Evolutionary conservation across 2,797 vertebrate species (phyloP).

Genomic region (Iguana delicatissima): DNA sequence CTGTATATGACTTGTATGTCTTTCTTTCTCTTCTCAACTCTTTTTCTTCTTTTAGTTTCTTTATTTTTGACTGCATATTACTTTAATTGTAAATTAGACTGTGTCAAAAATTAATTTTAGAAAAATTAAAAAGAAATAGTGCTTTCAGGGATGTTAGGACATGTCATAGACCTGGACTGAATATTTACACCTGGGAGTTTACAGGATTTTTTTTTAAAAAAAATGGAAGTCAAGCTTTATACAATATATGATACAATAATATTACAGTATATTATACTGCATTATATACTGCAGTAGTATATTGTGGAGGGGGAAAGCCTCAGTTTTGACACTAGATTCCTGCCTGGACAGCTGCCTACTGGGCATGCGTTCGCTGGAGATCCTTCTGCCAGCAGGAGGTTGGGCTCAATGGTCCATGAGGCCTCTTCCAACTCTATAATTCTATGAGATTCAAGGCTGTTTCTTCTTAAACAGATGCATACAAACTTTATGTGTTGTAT

Average conservation of each 20-base stretch:
- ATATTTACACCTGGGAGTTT: not conserved
- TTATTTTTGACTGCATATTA: no score
- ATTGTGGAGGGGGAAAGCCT: not conserved
- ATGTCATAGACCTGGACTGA: not conserved
- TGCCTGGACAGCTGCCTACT: no score
- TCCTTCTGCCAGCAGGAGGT: no score
- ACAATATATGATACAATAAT: not conserved
- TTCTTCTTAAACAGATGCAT: not conserved
- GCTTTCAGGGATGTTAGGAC: not conserved
- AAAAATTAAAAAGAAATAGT: no score
- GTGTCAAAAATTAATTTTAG: no score
- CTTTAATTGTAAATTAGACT: no score
- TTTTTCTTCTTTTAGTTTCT: no score
- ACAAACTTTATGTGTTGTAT: slow-evolving; percentile 26
- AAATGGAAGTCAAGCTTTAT: not conserved
- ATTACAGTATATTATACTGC: not conserved
- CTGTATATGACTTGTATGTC: no score
- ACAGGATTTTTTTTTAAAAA: not conserved
- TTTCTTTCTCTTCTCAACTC: no score
- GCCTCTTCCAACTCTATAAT: no score
- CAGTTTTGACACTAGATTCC: slow-evolving; percentile 17
- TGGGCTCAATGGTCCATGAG: no score
- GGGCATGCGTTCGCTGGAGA: no score
- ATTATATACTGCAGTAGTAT: not conserved
- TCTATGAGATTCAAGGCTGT: not conserved